phyloP scores from a whole-genome alignment of 2,113 vertebrate genomes.

The Mormyrus iriodes region DNA sequence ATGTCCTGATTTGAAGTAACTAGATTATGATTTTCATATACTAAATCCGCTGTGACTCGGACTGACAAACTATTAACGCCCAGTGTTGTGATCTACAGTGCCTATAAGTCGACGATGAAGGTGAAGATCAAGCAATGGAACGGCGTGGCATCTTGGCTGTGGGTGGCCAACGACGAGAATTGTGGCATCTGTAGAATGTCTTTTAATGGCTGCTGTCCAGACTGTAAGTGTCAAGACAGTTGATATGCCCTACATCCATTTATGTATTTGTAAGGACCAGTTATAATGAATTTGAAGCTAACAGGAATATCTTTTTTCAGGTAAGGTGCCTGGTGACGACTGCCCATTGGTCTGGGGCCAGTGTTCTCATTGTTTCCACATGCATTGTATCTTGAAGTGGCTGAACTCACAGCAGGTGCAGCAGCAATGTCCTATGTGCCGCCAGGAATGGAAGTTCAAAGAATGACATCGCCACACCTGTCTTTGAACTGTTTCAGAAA shows the following conservation, averaged over 20 bases:
- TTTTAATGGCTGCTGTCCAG: constrained; percentile 92
- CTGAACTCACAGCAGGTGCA: constrained; percentile 93
- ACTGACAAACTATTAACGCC: neutral
- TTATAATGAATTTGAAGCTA: neutral
- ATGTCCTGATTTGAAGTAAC: neutral
- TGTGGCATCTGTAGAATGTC: constrained; percentile 93
- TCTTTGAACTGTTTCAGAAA: constrained; percentile 8
- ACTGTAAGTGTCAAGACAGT: constrained; percentile 70
- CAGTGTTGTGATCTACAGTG: neutral
- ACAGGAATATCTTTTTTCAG: constrained; percentile 48
- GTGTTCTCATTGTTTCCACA: constrained; percentile 96
- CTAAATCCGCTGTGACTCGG: neutral
- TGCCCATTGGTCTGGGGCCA: constrained; percentile 96
- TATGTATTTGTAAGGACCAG: neutral
- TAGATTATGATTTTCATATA: neutral
- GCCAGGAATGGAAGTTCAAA: constrained; percentile 97
- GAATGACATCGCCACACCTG: constrained; percentile 59
- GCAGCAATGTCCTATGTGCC: constrained; percentile 97
- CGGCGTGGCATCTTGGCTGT: constrained; percentile 88
- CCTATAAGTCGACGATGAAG: constrained; percentile 59
- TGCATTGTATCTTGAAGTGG: constrained; percentile 99
- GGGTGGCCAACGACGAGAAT: constrained; percentile 96
- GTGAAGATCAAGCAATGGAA: constrained; percentile 87
- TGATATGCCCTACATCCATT: neutral
- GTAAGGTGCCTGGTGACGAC: constrained; percentile 92